Evolutionary conservation across 2,888 invertebrate species (phyloP), one percentile per base, ranked within the genome.

Genomic region (Caenorhabditis angaria): DNA sequence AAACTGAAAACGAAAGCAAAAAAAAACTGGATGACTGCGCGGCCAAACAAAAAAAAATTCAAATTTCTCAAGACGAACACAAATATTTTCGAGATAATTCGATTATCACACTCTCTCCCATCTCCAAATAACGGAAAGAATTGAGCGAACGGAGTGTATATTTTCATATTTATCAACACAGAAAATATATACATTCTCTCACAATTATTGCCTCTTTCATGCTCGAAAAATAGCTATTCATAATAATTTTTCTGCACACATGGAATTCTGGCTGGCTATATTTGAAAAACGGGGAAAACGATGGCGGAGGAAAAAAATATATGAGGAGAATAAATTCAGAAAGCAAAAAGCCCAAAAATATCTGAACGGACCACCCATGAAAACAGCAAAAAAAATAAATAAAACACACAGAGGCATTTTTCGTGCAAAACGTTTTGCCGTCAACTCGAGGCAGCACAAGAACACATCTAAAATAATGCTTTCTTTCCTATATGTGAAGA

Each of bases 141-240:
- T 41, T 5, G 41, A 12, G 41, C 41, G 18, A 41, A 41, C 3
- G 3, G 41, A 41, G 41, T 10, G 41, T 41, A 41, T 41, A 41
- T 41, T n/a, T n/a, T 41, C 10, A 41, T 41, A 41, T 41, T 41
- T 41, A 41, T 41, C 41, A 41, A 41, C 10, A 41, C 41, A 41
- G 41, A 41, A 41, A 41, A 41, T 41, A 14, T 41, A 14, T 18
- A 41, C 41, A 41, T 41, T 41, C 18, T 41, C 41, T 6, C 41
- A 41, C 41, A 41, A 41, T 41, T 41, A 41, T 41, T 41, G 41
- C 41, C 41, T 41, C 41, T 41, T 41, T 41, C 41, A 41, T 41
- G 6, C 41, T 41, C 41, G 18, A 41, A 41, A 41, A 41, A 41
- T 41, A 41, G 5, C 41, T 41, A 41, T 41, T 41, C 41, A 41